These are phyloP conservation scores for Protophormia terraenovae DNA, from an alignment of 2,888 invertebrate species.

Conservation along the genomic window DNA sequence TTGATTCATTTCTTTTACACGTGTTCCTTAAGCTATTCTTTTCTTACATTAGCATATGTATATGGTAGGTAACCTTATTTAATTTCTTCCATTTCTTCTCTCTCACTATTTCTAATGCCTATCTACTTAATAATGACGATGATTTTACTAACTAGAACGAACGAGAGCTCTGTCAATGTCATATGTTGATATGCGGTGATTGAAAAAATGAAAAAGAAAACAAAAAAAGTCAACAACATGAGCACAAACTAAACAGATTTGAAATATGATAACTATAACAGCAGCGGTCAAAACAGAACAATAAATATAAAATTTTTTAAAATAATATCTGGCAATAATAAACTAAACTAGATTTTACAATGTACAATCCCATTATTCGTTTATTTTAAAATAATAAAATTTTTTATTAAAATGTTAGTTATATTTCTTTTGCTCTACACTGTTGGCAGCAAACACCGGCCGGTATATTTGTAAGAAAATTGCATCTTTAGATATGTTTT, in stretches of 20 bases:
- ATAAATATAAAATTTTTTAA: background rate
- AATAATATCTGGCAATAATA: background rate
- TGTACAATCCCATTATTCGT: too few relatives aligned
- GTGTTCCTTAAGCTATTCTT: background rate
- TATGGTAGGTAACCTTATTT: slow-evolving; percentile 24
- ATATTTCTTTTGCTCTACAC: background rate
- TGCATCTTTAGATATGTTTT: slow-evolving; percentile 2
- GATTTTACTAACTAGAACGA: slow-evolving; percentile 56
- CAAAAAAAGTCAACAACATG: slow-evolving; percentile 26
- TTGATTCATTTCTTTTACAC: slow-evolving; percentile 12
- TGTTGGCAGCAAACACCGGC: slow-evolving; percentile 25
- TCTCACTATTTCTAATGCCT: slow-evolving; percentile 13
- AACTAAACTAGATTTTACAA: too few relatives aligned
- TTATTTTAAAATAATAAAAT: too few relatives aligned
- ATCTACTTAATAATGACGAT: slow-evolving; percentile 31
- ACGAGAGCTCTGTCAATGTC: slow-evolving; percentile 68
- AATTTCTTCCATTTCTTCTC: slow-evolving; percentile 32
- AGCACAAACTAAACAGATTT: slow-evolving; percentile 24
- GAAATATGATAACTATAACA: slow-evolving; percentile 50
- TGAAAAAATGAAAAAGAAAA: background rate
- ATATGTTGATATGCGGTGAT: slow-evolving; percentile 56
- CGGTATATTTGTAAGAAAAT: slow-evolving; percentile 1
- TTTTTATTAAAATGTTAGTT: background rate
- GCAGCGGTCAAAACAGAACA: background rate
- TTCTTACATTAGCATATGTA: too few relatives aligned